Evolutionary conservation across 1,140 invertebrate species (phyloP).

Genomic region (Apis laboriosa): DNA sequence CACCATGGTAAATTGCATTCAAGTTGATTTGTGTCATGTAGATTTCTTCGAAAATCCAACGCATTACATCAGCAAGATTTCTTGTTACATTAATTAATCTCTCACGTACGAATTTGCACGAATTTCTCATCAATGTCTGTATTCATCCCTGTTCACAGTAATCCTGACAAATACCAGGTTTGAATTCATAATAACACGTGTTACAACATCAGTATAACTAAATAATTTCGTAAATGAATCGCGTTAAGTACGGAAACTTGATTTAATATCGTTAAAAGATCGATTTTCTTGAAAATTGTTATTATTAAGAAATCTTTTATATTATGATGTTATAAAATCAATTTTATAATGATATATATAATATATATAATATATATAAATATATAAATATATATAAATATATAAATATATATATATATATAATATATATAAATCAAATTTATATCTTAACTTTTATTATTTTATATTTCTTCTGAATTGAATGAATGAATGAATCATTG

Average conservation of each 20-base stretch:
- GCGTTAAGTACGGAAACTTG: not conserved
- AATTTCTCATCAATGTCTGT: not conserved
- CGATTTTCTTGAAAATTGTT: not conserved
- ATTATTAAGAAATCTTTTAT: too few relatives aligned
- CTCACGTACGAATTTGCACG: not conserved
- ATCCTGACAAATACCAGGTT: not conserved
- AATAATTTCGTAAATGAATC: conserved; percentile 1
- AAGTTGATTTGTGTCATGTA: not conserved
- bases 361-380: too few relatives aligned
- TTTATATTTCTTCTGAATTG: too few relatives aligned
- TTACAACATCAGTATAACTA: not conserved
- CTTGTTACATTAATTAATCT: conserved; percentile 8
- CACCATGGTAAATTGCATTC: not conserved
- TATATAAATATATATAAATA: too few relatives aligned
- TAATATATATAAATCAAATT: too few relatives aligned
- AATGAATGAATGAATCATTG: too few relatives aligned
- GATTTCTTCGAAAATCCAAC: not conserved
- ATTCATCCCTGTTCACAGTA: not conserved
- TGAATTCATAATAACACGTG: not conserved
- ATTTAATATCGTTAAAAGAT: not conserved
- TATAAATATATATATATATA: too few relatives aligned
- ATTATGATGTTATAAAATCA: too few relatives aligned
- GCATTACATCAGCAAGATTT: too few relatives aligned
- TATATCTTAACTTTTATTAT: too few relatives aligned
- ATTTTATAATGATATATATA: too few relatives aligned